Evolutionary conservation across 1,140 invertebrate species (phyloP).

Genomic region (Rhynchophorus ferrugineus): DNA sequence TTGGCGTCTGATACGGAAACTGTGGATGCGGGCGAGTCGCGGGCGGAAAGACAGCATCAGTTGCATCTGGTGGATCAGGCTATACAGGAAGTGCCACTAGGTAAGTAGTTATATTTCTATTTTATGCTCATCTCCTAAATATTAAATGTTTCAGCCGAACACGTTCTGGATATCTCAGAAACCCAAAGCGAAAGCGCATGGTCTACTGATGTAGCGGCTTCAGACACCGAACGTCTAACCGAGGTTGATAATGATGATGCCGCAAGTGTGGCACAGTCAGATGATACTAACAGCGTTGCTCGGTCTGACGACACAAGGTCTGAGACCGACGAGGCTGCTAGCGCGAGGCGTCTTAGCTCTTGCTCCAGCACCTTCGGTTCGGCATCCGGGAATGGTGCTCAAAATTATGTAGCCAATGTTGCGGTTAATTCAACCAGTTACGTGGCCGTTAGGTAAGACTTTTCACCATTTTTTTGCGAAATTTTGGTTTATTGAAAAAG

Average conservation of each 20-base stretch:
- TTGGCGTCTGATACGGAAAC: constrained; percentile 91
- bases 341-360: constrained; percentile 24
- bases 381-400: neutral
- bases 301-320: constrained; percentile 64
- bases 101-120: neutral
- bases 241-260: constrained; percentile 82
- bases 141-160: constrained; percentile 21
- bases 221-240: constrained; percentile 85
- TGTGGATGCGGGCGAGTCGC: constrained; percentile 55
- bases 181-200: constrained; percentile 90
- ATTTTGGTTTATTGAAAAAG: no score
- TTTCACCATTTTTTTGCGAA: neutral
- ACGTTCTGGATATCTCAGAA: constrained; percentile 69
- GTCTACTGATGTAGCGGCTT: constrained; percentile 94
- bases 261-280: constrained; percentile 64
- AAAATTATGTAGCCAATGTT: constrained; percentile 17
- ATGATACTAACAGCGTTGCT: constrained; percentile 53
- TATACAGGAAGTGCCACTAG: constrained; percentile 26
- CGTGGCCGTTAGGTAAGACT: constrained; percentile 8
- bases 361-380: constrained; percentile 28
- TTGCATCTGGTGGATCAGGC: constrained; percentile 27
- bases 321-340: constrained; percentile 45
- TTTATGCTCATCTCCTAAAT: no score
- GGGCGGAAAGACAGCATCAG: constrained; percentile 36
- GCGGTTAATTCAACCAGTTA: constrained; percentile 11